Evolutionary conservation across 2,113 vertebrate species (phyloP).

Genomic region (Speoplatyrhinus poulsoni): DNA sequence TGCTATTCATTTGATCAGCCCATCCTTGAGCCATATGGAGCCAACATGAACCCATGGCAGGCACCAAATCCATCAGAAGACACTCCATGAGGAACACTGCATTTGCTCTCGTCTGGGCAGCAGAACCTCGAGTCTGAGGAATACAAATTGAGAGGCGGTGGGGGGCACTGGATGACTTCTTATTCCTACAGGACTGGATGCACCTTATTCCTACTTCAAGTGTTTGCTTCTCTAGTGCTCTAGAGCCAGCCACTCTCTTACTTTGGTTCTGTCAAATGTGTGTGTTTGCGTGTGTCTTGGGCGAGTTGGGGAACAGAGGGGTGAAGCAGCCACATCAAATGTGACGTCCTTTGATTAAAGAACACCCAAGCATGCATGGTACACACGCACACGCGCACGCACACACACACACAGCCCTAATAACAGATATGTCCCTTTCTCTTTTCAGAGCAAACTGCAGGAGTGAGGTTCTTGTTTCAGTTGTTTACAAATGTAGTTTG

Average conservation of each 20-base stretch:
- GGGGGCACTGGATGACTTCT: conserved; percentile 16
- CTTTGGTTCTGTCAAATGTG: conserved; percentile 46
- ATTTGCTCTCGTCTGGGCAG: conserved; percentile 32
- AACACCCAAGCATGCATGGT: no score
- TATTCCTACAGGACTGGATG: conserved; percentile 41
- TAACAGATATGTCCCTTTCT: conserved; percentile 1
- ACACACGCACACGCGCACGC: no score
- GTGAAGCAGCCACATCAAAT: no score
- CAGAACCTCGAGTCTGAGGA: conserved; percentile 24
- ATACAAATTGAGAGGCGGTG: conserved; percentile 42
- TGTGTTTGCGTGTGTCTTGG: conserved; percentile 17
- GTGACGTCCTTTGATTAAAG: no score
- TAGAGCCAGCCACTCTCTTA: conserved; percentile 13
- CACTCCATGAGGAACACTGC: conserved; percentile 22
- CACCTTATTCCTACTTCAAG: conserved; percentile 46
- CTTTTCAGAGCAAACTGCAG: no score
- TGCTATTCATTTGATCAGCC: conserved; percentile 15
- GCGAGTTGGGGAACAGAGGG: no score
- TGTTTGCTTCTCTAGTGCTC: conserved; percentile 14
- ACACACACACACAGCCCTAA: no score
- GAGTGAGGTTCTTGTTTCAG: no score
- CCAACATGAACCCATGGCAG: conserved; percentile 6
- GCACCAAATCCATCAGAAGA: conserved; percentile 18
- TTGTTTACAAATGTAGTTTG: no score
- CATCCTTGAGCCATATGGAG: conserved; percentile 1